Evolutionary conservation across 37 sponge, comb jelly and placozoan genomes (phyloP).

Genomic region (Ephydatia muelleri): DNA sequence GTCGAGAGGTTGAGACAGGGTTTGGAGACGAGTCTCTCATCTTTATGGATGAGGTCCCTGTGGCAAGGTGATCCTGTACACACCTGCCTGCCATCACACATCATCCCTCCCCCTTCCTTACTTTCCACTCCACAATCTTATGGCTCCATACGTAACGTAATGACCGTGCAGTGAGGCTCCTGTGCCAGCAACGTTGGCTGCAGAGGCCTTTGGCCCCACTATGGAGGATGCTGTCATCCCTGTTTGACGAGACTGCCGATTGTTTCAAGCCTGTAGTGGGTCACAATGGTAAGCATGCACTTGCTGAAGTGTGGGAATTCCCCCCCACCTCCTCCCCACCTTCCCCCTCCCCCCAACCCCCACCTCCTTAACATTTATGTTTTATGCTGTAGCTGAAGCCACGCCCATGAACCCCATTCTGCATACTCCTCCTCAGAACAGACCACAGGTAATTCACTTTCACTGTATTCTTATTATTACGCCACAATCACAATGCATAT

Average conservation of each 20-base stretch:
- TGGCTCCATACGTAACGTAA: background rate
- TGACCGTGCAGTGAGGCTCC: background rate
- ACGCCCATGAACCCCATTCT: background rate
- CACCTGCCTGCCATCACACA: too few relatives aligned
- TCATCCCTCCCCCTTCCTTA: too few relatives aligned
- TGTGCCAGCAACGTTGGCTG: background rate
- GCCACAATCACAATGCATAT: too few relatives aligned
- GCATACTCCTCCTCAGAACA: background rate
- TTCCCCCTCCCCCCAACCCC: too few relatives aligned
- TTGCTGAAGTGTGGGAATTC: background rate
- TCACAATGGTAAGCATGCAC: background rate
- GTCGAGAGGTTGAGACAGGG: background rate
- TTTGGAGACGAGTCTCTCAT: background rate
- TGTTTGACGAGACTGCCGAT: constrained; percentile 15
- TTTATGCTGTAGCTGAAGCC: background rate
- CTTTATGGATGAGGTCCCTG: background rate
- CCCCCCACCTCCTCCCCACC: too few relatives aligned
- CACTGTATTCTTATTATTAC: background rate
- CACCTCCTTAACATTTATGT: too few relatives aligned
- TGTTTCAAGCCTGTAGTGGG: background rate
- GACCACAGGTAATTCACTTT: background rate
- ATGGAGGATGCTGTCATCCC: constrained; percentile 16
- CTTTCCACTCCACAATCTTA: too few relatives aligned
- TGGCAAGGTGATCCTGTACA: background rate
- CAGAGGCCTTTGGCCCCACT: background rate